Conservation (phyloP, 2,888 invertebrate species). For the Prionchulus punctatus region DNA sequence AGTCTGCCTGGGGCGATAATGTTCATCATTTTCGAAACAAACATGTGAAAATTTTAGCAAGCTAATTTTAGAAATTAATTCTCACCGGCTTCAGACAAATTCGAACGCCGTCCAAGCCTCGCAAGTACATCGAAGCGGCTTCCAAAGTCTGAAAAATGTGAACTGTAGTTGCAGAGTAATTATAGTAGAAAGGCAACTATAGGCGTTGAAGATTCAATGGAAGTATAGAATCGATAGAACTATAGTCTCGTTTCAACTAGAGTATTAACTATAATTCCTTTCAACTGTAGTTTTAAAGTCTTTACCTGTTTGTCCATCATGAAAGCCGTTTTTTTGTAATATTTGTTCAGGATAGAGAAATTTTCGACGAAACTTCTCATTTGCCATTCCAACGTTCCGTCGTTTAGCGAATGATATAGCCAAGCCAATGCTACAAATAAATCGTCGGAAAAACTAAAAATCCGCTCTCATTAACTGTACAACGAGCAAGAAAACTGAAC, state of each 20-base stretch:
- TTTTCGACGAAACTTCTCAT: neutral
- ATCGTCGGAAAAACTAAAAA: neutral
- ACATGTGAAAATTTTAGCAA: too few species aligned
- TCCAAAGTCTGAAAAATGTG: neutral
- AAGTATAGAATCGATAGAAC: too few species aligned
- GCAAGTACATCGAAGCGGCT: neutral
- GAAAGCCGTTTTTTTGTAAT: slow-evolving; percentile 1
- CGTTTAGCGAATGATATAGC: slow-evolving; percentile 4
- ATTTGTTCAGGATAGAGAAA: neutral
- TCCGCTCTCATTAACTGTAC: neutral
- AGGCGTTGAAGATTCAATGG: too few species aligned
- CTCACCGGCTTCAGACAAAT: neutral
- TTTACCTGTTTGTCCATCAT: slow-evolving; percentile 3
- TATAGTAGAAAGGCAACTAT: too few species aligned
- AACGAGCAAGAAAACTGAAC: too few species aligned
- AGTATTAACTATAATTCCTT: neutral
- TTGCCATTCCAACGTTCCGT: neutral
- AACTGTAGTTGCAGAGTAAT: too few species aligned
- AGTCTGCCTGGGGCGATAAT: too few species aligned
- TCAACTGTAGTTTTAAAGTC: neutral
- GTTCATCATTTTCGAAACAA: too few species aligned
- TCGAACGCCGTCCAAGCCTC: neutral
- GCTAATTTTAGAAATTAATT: neutral
- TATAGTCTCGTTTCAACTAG: neutral
- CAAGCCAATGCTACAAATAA: slow-evolving; percentile 3